A percentile compares a stretch with the other conserved stretches of the same genome.
These are phyloP conservation scores for Nephrocerus scutellatus DNA, from an alignment of 2,888 invertebrate species.

Conservation along the genomic window DNA sequence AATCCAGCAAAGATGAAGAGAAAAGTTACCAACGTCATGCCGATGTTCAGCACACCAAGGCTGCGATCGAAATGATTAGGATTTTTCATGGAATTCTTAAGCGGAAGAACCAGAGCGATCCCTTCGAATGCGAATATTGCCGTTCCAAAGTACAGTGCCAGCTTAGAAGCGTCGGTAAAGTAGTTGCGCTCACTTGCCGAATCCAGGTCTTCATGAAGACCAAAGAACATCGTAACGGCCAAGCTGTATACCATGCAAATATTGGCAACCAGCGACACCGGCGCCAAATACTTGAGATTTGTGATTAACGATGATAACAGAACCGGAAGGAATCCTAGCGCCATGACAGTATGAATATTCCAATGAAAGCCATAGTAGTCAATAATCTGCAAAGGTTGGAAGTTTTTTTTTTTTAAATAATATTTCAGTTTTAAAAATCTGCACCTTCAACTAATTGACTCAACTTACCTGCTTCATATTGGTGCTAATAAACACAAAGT, in stretches of 20 bases:
- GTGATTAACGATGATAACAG: constrained; percentile 68
- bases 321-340: constrained; percentile 64
- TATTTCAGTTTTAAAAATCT: too few relatives aligned
- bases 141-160: constrained; percentile 92
- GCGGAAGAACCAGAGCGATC: constrained; percentile 85
- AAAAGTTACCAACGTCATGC: constrained; percentile 72
- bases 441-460: not conserved
- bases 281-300: constrained; percentile 67
- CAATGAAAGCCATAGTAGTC: too few relatives aligned
- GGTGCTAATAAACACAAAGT: constrained; percentile 88
- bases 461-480: constrained; percentile 66
- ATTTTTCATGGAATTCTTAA: constrained; percentile 84
- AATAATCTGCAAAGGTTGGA: too few relatives aligned
- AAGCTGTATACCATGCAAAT: constrained; percentile 63
- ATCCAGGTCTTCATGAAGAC: constrained; percentile 66
- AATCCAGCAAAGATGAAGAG: constrained; percentile 79
- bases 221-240: constrained; percentile 68
- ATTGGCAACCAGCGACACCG: constrained; percentile 71
- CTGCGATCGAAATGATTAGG: constrained; percentile 71
- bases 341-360: constrained; percentile 72
- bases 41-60: constrained; percentile 81
- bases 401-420: too few relatives aligned
- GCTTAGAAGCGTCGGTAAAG: constrained; percentile 54
- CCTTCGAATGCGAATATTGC: constrained; percentile 96
- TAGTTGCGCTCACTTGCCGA: constrained; percentile 51